Conservation (phyloP, 2,888 invertebrate species). For the Kryphioiulus occultus region DNA sequence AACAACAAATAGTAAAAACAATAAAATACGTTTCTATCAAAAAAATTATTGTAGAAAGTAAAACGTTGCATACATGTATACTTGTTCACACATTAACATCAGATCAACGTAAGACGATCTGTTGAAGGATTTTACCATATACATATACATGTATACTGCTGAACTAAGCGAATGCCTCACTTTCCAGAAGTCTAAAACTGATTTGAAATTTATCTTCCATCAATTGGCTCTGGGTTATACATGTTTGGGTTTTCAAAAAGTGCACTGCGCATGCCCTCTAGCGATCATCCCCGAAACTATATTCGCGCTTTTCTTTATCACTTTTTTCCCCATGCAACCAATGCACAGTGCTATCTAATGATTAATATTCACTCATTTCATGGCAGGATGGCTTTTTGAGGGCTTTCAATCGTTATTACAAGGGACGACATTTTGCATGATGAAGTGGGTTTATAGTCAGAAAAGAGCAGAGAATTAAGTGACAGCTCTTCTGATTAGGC, state of each 20-base stretch:
- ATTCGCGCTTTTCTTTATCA: not conserved
- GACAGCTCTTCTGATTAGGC: constrained; percentile 23
- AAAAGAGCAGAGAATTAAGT: constrained; percentile 23
- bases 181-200: not conserved
- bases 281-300: not conserved
- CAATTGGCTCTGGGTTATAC: not conserved
- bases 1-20: no score
- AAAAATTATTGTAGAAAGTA: no score
- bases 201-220: not conserved
- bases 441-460: constrained; percentile 23
- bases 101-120: no score
- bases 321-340: not conserved
- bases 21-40: no score
- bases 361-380: constrained; percentile 23
- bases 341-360: not conserved
- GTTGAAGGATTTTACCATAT: no score
- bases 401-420: constrained; percentile 23
- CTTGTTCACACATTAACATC: no score
- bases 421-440: constrained; percentile 23
- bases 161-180: not conserved
- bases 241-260: not conserved
- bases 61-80: no score
- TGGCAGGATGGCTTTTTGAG: constrained; percentile 23
- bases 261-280: not conserved
- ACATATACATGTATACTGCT: no score